Percentiles rank a stretch among this genome's conserved stretches.
These are phyloP conservation scores for Drosophila parabipectinata DNA, from an alignment of 1,140 invertebrate species.

Conservation along the genomic window DNA sequence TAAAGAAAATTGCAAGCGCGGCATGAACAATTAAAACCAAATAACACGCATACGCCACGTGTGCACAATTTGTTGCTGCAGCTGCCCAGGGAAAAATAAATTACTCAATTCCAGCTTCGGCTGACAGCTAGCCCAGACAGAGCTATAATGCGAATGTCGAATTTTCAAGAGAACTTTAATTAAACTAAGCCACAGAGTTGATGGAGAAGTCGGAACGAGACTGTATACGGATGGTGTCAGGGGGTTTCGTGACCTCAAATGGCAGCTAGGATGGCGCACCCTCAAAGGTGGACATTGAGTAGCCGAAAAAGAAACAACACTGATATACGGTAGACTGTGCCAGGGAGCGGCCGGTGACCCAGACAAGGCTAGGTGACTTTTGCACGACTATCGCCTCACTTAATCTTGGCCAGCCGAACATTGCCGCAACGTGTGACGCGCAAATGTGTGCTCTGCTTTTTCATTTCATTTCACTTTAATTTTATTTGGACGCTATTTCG, in stretches of 20 bases:
- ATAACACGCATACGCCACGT: constrained; percentile 63
- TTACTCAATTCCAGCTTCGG: constrained; percentile 53
- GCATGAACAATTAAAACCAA: constrained; percentile 40
- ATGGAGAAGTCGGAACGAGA: constrained; percentile 4
- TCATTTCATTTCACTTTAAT: constrained; percentile 17
- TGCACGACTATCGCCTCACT: constrained; percentile 43
- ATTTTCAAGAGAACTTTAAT: constrained; percentile 77
- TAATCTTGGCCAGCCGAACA: constrained; percentile 57
- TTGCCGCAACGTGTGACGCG: constrained; percentile 57
- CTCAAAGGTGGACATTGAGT: constrained; percentile 39
- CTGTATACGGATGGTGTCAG: not conserved
- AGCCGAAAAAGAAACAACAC: constrained; percentile 28
- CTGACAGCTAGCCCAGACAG: constrained; percentile 47
- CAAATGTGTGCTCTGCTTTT: constrained; percentile 60
- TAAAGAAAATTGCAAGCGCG: constrained; percentile 46
- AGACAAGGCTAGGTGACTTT: constrained; percentile 37
- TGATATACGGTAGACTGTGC: constrained; percentile 22
- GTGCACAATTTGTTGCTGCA: constrained; percentile 35
- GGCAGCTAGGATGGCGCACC: constrained; percentile 57
- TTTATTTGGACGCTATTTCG: not conserved
- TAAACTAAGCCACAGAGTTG: constrained; percentile 61
- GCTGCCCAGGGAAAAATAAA: constrained; percentile 40
- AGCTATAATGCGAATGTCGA: constrained; percentile 68
- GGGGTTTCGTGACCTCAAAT: constrained; percentile 66
- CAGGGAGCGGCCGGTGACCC: constrained; percentile 7